These are phyloP conservation scores for Anser cygnoides DNA, from an alignment of 2,113 vertebrate species.

Conservation along the genomic window DNA sequence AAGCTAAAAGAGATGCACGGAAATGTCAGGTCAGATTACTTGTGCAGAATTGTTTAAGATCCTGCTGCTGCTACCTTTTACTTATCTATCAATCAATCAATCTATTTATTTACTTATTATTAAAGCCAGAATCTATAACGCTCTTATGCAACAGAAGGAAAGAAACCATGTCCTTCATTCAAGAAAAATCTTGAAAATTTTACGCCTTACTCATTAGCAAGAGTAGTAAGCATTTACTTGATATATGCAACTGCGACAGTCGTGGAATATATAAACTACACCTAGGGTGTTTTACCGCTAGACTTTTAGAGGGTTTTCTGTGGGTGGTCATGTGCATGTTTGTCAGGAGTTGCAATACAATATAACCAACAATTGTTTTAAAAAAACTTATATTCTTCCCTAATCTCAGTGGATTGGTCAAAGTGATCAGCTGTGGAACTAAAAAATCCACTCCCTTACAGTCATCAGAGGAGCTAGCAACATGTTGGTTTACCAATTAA, in stretches of 20 bases:
- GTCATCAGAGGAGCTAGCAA: not conserved
- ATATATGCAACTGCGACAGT: not conserved
- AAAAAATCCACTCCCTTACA: not conserved
- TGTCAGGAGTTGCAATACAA: not conserved
- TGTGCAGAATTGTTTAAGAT: not conserved
- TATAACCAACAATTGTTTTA: not conserved
- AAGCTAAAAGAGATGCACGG: not conserved
- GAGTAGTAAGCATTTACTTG: not conserved
- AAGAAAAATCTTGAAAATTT: not conserved
- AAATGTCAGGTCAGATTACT: conserved; percentile 31
- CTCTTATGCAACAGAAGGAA: not conserved
- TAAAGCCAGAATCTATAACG: not conserved
- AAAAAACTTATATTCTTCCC: not conserved
- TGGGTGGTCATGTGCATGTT: fast-evolving
- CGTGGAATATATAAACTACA: not conserved
- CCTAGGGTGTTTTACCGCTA: not conserved
- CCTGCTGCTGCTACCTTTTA: not conserved
- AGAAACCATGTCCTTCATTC: not conserved
- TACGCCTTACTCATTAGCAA: not conserved
- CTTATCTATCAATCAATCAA: not conserved
- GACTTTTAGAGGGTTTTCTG: not conserved
- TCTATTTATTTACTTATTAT: not conserved
- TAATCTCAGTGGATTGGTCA: not conserved
- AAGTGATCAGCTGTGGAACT: not conserved
- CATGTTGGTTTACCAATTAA: not conserved